Base-by-base conservation (phyloP, 1,140 invertebrate genomes). In the Charaxes varanes region DNA sequence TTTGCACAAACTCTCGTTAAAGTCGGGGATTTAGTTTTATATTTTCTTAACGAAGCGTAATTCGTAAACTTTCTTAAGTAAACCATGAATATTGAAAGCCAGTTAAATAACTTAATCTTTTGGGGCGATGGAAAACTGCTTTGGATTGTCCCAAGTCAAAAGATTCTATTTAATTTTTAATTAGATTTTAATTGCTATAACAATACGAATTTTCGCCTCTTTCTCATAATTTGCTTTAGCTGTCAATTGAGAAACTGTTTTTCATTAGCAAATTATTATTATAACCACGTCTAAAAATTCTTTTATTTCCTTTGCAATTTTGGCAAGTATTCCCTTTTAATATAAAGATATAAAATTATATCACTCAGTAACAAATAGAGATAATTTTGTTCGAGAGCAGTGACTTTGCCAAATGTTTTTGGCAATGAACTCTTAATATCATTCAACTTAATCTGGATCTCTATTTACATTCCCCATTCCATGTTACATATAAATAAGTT, bases 1-100 rank as follows among this genome's bases (percentile, higher is more conserved):
- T 27, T 26, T 21, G 7, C 28, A 13, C n/a, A n/a, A 31, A 28
- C 19, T 33, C 35, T 30, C 23, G 19, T 23, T 36, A 23, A 31
- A 17, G 4, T 18, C 12, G 17, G 15, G 21, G 5, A 14, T 17
- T 27, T 15, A 36, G 21, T 42, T 37, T 31, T 31, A 31, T 44
- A 43, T 28, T 34, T 43, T 28, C 41, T 35, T 28, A 43, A 28
- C 32, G 31, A 8, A 22, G 43, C 15, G 17, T 48, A 17, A 49
- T 35, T 49, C 26, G 7, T 18, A 40, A 43, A 28, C 18, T 38
- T 28, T 31, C 33, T 31, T 37, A 44, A 44, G 18, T 27, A 37
- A 44, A 44, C 6, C 22, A 41, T 41, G 40, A 43, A 53, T 43
- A 48, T 48, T 47, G 33, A 44, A 44, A 44, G 33, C 24, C 33